These are phyloP conservation scores for Calycopis cecrops DNA, from an alignment of 1,140 invertebrate species.

Conservation along the genomic window DNA sequence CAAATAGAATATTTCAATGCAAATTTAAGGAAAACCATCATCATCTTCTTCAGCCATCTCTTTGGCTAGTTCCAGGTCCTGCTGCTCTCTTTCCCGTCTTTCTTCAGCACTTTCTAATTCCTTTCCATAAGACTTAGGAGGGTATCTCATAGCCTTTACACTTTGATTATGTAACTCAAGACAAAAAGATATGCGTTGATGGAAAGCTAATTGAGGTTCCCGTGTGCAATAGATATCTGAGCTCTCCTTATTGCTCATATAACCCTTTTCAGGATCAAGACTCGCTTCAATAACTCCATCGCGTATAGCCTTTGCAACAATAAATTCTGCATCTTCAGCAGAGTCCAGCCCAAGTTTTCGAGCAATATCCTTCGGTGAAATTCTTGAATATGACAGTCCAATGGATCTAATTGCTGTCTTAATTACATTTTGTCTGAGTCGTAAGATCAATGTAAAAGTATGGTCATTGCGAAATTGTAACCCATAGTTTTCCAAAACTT, in stretches of 20 bases:
- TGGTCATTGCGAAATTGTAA: conserved; percentile 92
- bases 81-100: conserved; percentile 95
- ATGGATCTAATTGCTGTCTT: conserved; percentile 99
- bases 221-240: conserved; percentile 98
- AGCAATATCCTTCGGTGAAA: conserved; percentile 96
- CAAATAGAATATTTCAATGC: neutral
- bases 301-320: conserved; percentile 99
- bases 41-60: conserved; percentile 99
- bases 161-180: conserved; percentile 98
- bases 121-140: conserved; percentile 98
- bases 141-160: conserved; percentile 99
- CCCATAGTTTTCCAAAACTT: conserved; percentile 93
- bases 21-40: conserved; percentile 83
- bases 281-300: conserved; percentile 99
- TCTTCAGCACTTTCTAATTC: conserved; percentile 98
- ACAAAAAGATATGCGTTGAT: conserved; percentile 98
- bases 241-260: conserved; percentile 97
- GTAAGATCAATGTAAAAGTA: conserved; percentile 95
- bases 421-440: conserved; percentile 98
- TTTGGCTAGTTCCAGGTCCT: conserved; percentile 97
- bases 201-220: conserved; percentile 97
- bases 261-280: conserved; percentile 95
- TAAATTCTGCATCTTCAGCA: conserved; percentile 98
- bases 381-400: conserved; percentile 96
- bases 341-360: conserved; percentile 94